phyloP scores from a whole-genome alignment of 2,113 vertebrate species.

The Cettia cetti region DNA sequence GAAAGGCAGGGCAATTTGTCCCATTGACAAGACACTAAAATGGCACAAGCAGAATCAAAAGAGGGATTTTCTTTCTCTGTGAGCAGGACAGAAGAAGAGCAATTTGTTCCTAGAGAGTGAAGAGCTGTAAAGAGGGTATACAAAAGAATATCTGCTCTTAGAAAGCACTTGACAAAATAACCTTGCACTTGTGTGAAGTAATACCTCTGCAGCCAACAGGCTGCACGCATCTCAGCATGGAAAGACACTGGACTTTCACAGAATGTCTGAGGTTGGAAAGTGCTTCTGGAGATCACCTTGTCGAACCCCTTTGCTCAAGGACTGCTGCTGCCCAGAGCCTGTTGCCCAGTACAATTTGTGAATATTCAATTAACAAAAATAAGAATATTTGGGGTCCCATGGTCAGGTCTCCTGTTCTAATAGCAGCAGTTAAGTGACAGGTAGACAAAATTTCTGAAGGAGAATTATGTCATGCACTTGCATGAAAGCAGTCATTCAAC shows the following conservation, averaged over 20 bases:
- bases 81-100: not conserved
- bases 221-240: not conserved
- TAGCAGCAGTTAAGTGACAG: not conserved
- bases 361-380: not conserved
- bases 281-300: not conserved
- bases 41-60: not conserved
- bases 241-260: not conserved
- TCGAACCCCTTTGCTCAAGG: not conserved
- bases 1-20: not conserved
- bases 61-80: not conserved
- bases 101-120: not conserved
- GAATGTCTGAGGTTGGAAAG: not conserved
- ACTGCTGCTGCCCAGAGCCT: not conserved
- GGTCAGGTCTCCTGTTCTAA: not conserved
- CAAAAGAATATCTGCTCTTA: not conserved
- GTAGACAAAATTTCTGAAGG: not conserved
- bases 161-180: slow-evolving; percentile 17
- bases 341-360: not conserved
- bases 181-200: not conserved
- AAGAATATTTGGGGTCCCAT: not conserved
- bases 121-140: not conserved
- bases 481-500: not conserved
- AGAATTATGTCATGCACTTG: not conserved
- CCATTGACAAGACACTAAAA: not conserved
- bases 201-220: not conserved